These are phyloP conservation scores for Phyllotis vaccarum DNA, from an alignment of 2,797 vertebrate genomes.

Conservation along the genomic window DNA sequence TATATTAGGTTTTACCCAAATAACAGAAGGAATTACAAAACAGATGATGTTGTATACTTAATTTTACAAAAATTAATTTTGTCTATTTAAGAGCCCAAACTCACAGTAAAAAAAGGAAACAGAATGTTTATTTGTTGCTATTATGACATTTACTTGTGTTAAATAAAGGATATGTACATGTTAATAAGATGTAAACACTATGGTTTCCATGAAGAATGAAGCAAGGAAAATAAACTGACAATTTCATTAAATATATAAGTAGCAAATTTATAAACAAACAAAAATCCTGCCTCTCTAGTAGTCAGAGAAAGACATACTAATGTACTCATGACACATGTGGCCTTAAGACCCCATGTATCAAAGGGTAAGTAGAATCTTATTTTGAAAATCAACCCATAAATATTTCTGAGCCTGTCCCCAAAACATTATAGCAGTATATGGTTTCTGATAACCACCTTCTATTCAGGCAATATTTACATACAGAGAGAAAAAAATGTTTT, in stretches of 20 bases:
- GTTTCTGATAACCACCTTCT: conserved; percentile 63
- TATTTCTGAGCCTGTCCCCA: conserved; percentile 49
- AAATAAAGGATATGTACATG: conserved; percentile 46
- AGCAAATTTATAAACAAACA: conserved; percentile 51
- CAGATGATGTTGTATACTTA: not conserved
- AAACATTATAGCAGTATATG: conserved; percentile 67
- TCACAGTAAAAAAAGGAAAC: conserved; percentile 7
- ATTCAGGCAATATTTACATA: conserved; percentile 54
- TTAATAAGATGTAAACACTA: conserved; percentile 57
- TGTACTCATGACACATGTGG: conserved; percentile 20
- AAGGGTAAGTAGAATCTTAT: conserved; percentile 25
- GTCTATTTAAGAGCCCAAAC: not conserved
- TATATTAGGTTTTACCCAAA: not conserved
- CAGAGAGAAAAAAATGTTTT: conserved; percentile 47
- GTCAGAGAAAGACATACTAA: conserved; percentile 61
- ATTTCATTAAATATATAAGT: not conserved
- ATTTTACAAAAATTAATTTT: not conserved
- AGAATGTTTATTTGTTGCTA: not conserved
- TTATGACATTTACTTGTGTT: conserved; percentile 43
- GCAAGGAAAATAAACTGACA: conserved; percentile 37
- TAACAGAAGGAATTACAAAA: conserved; percentile 20
- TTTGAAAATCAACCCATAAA: conserved; percentile 48
- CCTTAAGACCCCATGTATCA: conserved; percentile 38
- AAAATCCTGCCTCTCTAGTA: not conserved
- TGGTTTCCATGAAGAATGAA: conserved; percentile 34